These are phyloP conservation scores for Rhabditoides inermis DNA, from an alignment of 2,888 invertebrate species.

Conservation along the genomic window DNA sequence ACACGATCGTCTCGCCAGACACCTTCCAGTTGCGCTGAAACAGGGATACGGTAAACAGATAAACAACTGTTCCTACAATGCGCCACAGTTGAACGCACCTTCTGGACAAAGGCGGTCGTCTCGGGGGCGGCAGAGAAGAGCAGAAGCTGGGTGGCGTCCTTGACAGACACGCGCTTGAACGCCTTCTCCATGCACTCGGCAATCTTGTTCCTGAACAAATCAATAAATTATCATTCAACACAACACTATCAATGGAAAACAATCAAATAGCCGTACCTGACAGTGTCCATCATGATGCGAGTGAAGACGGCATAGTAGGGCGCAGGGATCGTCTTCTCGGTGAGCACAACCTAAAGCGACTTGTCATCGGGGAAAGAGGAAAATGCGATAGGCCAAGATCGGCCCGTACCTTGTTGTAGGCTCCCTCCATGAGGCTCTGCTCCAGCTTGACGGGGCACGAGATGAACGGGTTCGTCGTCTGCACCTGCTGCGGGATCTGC, in stretches of 20 bases:
- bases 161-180: slow-evolving; percentile 73
- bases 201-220: slow-evolving; percentile 68
- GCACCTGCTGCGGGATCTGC: slow-evolving; percentile 77
- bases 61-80: too few relatives aligned
- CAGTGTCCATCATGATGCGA: slow-evolving; percentile 86
- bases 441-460: slow-evolving; percentile 87
- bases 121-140: too few relatives aligned
- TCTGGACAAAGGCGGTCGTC: too few relatives aligned
- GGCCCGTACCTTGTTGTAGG: slow-evolving; percentile 74
- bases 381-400: neutral
- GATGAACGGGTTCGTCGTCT: slow-evolving; percentile 85
- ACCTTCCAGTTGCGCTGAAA: slow-evolving; percentile 74
- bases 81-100: too few relatives aligned
- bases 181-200: slow-evolving; percentile 93
- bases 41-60: slow-evolving; percentile 9
- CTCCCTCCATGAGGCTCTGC: slow-evolving; percentile 97
- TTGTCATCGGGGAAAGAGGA: neutral
- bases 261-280: slow-evolving; percentile 60
- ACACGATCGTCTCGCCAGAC: slow-evolving; percentile 70
- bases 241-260: neutral
- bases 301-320: slow-evolving; percentile 91
- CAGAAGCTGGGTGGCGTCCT: slow-evolving; percentile 21
- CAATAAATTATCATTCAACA: neutral
- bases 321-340: slow-evolving; percentile 89
- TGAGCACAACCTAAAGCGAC: slow-evolving; percentile 63